Evolutionary conservation across 2,888 invertebrate genomes (phyloP).

Genomic region (Cephus pulcher): DNA sequence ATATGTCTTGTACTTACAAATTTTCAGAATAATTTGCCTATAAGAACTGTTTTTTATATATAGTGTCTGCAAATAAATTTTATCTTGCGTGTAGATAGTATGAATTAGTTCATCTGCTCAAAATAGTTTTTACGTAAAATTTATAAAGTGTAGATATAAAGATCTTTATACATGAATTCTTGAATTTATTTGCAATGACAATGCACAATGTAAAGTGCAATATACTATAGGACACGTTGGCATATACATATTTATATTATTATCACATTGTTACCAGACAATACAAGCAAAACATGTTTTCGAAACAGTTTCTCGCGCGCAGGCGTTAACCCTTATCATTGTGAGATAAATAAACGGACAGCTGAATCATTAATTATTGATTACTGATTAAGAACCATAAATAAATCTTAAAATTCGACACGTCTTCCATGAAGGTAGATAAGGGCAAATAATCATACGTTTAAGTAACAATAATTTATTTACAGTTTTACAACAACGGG

Average conservation of each 20-base stretch:
- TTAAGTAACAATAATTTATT: conserved; percentile 2
- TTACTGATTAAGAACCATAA: neutral
- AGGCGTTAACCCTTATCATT: neutral
- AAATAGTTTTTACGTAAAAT: neutral
- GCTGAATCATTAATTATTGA: neutral
- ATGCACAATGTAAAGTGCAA: neutral
- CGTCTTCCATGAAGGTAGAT: neutral
- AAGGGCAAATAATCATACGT: neutral
- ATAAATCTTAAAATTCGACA: neutral
- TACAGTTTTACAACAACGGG: conserved; percentile 3
- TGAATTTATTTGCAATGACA: neutral
- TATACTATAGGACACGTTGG: neutral
- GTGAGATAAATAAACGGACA: neutral
- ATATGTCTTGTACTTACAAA: neutral
- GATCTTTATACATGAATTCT: neutral
- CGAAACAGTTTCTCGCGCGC: neutral
- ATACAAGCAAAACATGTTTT: neutral
- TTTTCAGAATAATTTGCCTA: neutral
- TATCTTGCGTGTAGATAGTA: neutral
- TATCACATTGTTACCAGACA: neutral
- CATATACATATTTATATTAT: neutral
- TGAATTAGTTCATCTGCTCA: neutral
- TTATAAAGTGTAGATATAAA: neutral
- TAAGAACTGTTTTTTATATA: too few relatives aligned
- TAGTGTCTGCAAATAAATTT: neutral